Percentiles rank a stretch among this genome's conserved stretches.
phyloP scores from a whole-genome alignment of 2,888 invertebrate genomes.

The Pandemis corylana region DNA sequence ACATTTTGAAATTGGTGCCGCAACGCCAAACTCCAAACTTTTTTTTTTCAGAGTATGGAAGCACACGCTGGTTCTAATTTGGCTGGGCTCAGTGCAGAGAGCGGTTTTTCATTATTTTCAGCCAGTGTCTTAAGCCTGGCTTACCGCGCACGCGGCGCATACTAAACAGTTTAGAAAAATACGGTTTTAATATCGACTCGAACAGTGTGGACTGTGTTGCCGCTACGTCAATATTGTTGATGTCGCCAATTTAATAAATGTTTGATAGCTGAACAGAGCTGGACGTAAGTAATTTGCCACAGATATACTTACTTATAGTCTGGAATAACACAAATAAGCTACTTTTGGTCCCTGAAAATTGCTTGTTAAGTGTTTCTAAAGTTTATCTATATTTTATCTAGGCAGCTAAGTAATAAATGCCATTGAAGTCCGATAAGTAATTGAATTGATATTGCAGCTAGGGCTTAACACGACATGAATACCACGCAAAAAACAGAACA shows the following conservation, averaged over 20 bases:
- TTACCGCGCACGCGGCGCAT: slow-evolving; percentile 60
- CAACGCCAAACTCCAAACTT: slow-evolving; percentile 17
- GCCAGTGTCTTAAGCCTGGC: slow-evolving; percentile 74
- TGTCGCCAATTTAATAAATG: neutral
- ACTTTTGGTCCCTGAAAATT: too few species aligned
- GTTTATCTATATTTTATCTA: too few species aligned
- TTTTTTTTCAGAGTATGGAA: slow-evolving; percentile 21
- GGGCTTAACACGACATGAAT: too few species aligned
- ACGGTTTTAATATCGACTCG: slow-evolving; percentile 45
- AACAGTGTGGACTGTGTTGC: slow-evolving; percentile 7
- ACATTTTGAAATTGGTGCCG: slow-evolving; percentile 4
- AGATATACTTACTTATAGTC: too few species aligned
- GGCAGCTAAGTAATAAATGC: too few species aligned
- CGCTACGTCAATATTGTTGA: neutral
- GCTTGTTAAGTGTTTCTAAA: too few species aligned
- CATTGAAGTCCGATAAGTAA: too few species aligned
- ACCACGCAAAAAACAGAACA: neutral
- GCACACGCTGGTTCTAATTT: slow-evolving; percentile 65
- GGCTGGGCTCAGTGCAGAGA: slow-evolving; percentile 65
- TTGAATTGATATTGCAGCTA: too few species aligned
- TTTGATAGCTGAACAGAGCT: neutral
- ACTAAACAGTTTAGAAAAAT: slow-evolving; percentile 57
- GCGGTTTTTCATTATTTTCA: slow-evolving; percentile 77
- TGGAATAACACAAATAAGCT: too few species aligned
- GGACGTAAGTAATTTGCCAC: too few species aligned